Evolutionary conservation across 2,888 invertebrate genomes (phyloP).

Genomic region (Pammene fasciana): DNA sequence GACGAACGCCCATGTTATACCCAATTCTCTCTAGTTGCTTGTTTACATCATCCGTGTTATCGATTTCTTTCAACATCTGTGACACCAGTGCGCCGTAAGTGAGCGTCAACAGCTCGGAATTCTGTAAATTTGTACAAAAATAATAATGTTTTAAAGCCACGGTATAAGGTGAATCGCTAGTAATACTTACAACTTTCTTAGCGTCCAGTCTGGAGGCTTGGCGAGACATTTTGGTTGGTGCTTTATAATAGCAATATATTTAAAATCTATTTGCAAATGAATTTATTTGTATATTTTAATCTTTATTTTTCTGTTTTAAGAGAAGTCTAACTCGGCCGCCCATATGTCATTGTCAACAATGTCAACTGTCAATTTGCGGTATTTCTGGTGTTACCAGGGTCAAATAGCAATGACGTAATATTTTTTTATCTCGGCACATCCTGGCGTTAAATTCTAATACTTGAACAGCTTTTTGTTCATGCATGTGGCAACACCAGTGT

Average conservation of each 20-base stretch:
- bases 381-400: not conserved
- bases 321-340: not conserved
- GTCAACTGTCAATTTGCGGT: not conserved
- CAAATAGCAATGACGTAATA: no score
- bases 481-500: not conserved
- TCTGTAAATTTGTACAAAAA: slow-evolving; percentile 82
- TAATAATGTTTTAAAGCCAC: slow-evolving; percentile 28
- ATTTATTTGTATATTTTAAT: not conserved
- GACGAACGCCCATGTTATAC: slow-evolving; percentile 98
- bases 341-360: not conserved
- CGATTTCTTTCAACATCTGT: slow-evolving; percentile 97
- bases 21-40: slow-evolving; percentile 97
- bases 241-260: not conserved
- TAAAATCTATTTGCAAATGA: not conserved
- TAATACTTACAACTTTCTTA: slow-evolving; percentile 88
- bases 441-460: not conserved
- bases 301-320: not conserved
- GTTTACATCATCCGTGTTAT: slow-evolving; percentile 98
- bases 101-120: slow-evolving; percentile 97
- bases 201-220: slow-evolving; percentile 88
- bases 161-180: slow-evolving; percentile 15
- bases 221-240: slow-evolving; percentile 84
- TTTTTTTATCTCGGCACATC: no score
- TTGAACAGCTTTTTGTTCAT: not conserved
- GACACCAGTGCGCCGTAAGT: slow-evolving; percentile 99